phyloP scores from a whole-genome alignment of 2,113 vertebrate species.

The Scortum barcoo region DNA sequence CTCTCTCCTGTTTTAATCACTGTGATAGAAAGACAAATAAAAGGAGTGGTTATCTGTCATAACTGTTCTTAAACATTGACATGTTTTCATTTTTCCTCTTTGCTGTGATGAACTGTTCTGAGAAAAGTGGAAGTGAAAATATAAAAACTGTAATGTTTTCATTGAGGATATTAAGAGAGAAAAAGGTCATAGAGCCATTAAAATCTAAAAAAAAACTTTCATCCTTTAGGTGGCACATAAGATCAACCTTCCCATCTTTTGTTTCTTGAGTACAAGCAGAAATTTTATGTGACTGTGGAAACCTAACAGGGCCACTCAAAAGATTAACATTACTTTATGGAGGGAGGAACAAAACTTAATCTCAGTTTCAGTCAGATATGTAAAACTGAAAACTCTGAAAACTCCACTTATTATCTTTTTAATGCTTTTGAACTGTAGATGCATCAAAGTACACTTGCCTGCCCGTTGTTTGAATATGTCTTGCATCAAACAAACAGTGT shows the following conservation, averaged over 20 bases:
- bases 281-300: neutral
- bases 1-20: slow-evolving; percentile 89
- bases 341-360: neutral
- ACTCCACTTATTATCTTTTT: too few relatives aligned
- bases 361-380: neutral
- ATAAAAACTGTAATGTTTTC: neutral
- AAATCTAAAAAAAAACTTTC: neutral
- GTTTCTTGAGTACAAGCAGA: neutral
- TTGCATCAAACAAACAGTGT: neutral
- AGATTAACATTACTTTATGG: too few relatives aligned
- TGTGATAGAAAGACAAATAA: slow-evolving; percentile 50
- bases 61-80: neutral
- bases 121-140: neutral
- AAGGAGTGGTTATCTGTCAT: neutral
- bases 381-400: too few relatives aligned
- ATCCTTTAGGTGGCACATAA: neutral
- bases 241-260: neutral
- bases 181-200: too few relatives aligned
- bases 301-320: too few relatives aligned
- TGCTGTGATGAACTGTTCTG: neutral
- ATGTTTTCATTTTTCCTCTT: neutral
- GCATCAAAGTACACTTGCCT: neutral
- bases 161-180: neutral
- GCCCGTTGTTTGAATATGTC: neutral
- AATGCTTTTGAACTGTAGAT: too few relatives aligned